A percentile compares a stretch with the other conserved stretches of the same genome.
phyloP scores from a whole-genome alignment of 1,140 invertebrate genomes.

The Eumaeus atala region DNA sequence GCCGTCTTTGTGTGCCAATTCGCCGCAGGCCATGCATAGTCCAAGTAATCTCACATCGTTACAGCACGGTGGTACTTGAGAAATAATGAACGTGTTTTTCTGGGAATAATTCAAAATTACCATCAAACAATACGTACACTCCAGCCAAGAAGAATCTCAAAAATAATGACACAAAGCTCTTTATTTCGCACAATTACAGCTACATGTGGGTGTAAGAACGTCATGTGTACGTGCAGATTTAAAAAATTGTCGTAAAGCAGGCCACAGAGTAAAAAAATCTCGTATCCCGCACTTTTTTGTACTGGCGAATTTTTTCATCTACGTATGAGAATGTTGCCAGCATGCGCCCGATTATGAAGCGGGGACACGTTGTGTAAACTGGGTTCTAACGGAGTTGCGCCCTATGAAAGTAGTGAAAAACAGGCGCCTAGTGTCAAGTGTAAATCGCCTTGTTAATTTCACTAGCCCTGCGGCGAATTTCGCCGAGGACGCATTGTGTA shows the following conservation, averaged over 20 bases:
- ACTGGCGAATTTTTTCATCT: constrained; percentile 19
- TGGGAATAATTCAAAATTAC: constrained; percentile 45
- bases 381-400: constrained; percentile 32
- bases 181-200: constrained; percentile 68
- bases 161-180: constrained; percentile 67
- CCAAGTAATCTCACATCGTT: constrained; percentile 47
- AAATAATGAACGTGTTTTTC: constrained; percentile 42
- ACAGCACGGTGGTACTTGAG: constrained; percentile 28
- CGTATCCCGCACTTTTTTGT: constrained; percentile 10
- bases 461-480: constrained; percentile 70
- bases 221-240: constrained; percentile 24
- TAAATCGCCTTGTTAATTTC: constrained; percentile 74
- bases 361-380: constrained; percentile 35
- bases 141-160: constrained; percentile 38
- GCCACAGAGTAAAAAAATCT: constrained; percentile 39
- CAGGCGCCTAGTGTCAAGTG: constrained; percentile 69
- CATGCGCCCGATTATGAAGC: constrained; percentile 30
- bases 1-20: constrained; percentile 37
- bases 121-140: constrained; percentile 42
- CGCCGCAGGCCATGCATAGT: constrained; percentile 40
- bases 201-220: constrained; percentile 30
- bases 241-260: constrained; percentile 22
- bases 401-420: constrained; percentile 62
- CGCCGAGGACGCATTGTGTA: constrained; percentile 70
- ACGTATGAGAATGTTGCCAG: constrained; percentile 1